Percentiles rank a stretch among this genome's conserved stretches.
Evolutionary conservation across 1,140 invertebrate genomes (phyloP).

Genomic region (Anoplolepis gracilipes): DNA sequence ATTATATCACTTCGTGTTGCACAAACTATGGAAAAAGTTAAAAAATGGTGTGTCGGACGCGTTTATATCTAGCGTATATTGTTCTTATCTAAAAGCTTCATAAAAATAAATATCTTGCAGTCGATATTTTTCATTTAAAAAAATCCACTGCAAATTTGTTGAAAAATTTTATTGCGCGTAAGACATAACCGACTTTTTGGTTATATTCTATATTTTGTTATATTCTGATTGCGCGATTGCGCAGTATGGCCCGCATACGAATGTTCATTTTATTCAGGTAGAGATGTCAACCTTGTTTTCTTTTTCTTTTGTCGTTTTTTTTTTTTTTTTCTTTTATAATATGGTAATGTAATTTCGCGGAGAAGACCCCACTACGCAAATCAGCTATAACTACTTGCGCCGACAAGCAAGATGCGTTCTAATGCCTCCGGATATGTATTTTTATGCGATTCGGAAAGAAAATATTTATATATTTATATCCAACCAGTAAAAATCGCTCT

Average conservation of each 20-base stretch:
- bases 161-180: background rate
- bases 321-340: conserved; percentile 10
- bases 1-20: background rate
- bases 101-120: background rate
- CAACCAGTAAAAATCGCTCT: background rate
- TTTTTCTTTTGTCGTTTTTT: background rate
- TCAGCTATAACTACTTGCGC: conserved; percentile 30
- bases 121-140: background rate
- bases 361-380: background rate
- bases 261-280: conserved; percentile 43
- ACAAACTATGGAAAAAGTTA: conserved; percentile 22
- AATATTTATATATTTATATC: background rate
- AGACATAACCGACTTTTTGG: background rate
- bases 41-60: background rate
- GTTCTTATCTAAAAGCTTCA: background rate
- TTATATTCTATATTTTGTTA: conserved; percentile 25
- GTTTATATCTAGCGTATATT: background rate
- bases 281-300: conserved; percentile 4
- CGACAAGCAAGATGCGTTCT: background rate
- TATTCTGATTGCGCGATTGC: conserved; percentile 7
- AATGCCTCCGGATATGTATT: conserved; percentile 14
- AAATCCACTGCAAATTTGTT: background rate
- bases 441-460: background rate
- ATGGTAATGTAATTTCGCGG: conserved; percentile 70
- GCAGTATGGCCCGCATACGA: conserved; percentile 36